Evolutionary conservation across 2,888 invertebrate species (phyloP).

Genomic region (Pseudococcus jackbeardsleyi): DNA sequence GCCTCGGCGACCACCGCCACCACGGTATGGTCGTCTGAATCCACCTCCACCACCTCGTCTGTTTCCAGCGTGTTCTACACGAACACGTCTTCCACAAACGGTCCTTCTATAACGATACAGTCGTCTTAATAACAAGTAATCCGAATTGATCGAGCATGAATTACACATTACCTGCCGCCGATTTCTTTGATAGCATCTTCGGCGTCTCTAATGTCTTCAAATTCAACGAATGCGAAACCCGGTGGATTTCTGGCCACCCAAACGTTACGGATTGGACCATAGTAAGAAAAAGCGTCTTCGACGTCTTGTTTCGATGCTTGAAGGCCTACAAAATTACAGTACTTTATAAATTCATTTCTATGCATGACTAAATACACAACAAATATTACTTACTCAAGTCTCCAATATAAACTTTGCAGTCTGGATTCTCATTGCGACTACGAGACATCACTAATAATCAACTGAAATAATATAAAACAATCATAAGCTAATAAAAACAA

Average conservation of each 20-base stretch:
- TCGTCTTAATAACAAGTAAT: neutral
- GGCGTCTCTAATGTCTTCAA: slow-evolving; percentile 92
- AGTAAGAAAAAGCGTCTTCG: slow-evolving; percentile 93
- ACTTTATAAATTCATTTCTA: neutral
- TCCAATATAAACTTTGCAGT: slow-evolving; percentile 96
- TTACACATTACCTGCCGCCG: slow-evolving; percentile 71
- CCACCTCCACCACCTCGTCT: slow-evolving; percentile 65
- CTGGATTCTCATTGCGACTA: slow-evolving; percentile 71
- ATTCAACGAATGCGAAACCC: slow-evolving; percentile 95
- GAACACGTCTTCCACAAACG: slow-evolving; percentile 89
- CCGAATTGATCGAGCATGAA: neutral
- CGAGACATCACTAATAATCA: slow-evolving; percentile 50
- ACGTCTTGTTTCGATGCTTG: slow-evolving; percentile 90
- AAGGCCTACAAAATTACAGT: slow-evolving; percentile 68
- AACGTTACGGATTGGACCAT: slow-evolving; percentile 91
- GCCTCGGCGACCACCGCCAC: slow-evolving; percentile 71
- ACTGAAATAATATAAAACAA: neutral
- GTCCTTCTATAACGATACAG: slow-evolving; percentile 71
- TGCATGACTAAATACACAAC: slow-evolving; percentile 39
- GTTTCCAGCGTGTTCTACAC: slow-evolving; percentile 87
- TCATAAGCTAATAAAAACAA: too few species aligned
- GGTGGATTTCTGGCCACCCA: slow-evolving; percentile 99
- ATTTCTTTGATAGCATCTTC: slow-evolving; percentile 86
- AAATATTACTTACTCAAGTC: slow-evolving; percentile 86
- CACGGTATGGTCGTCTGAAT: slow-evolving; percentile 49